These are phyloP conservation scores for Tetanocera ferruginea DNA, from an alignment of 2,888 invertebrate species.

Conservation along the genomic window DNA sequence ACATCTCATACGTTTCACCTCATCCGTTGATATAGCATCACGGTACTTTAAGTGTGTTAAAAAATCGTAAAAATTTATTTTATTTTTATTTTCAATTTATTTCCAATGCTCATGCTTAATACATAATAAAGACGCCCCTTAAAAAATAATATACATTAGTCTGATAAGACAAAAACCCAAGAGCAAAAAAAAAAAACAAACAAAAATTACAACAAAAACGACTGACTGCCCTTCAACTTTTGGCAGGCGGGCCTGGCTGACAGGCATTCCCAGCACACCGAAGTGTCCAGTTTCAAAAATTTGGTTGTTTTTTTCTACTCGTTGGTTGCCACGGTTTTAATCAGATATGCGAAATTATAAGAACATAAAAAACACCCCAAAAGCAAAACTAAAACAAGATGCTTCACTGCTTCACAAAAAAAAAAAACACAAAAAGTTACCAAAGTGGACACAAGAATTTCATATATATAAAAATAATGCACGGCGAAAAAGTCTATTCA, in stretches of 20 bases:
- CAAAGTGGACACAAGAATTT: too few species aligned
- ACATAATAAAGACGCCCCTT: conserved; percentile 29
- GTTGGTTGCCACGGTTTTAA: conserved; percentile 46
- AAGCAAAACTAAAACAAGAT: conserved; percentile 18
- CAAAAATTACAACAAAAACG: background rate
- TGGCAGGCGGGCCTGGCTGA: conserved; percentile 4
- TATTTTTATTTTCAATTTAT: conserved; percentile 50
- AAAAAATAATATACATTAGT: background rate
- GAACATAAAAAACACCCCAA: conserved; percentile 48
- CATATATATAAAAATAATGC: too few species aligned
- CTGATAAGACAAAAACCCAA: conserved; percentile 3
- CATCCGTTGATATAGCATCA: background rate
- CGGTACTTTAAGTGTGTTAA: conserved; percentile 38
- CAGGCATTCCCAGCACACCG: background rate
- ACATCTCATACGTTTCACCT: background rate
- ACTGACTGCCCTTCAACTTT: conserved; percentile 32
- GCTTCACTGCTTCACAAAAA: background rate
- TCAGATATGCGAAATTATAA: conserved; percentile 49
- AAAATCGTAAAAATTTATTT: conserved; percentile 49
- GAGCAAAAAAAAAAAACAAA: background rate
- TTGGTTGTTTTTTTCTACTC: background rate
- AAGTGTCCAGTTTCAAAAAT: conserved; percentile 26
- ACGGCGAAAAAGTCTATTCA: too few species aligned
- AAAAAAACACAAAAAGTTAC: too few species aligned
- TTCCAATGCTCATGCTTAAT: conserved; percentile 19